phyloP scores from a whole-genome alignment of 2,888 invertebrate species.

The Antitype chi region DNA sequence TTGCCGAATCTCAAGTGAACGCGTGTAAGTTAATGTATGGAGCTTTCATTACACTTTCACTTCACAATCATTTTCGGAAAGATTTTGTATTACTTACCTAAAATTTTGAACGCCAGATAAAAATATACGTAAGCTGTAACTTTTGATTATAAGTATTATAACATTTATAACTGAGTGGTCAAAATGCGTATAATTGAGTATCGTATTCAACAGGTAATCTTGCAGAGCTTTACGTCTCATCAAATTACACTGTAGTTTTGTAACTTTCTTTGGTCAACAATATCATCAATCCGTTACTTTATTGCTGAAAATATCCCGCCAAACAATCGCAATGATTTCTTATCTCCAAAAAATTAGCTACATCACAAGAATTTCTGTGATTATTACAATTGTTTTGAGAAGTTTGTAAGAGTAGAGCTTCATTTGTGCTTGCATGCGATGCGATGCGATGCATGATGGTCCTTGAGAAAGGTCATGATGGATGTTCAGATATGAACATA shows the following conservation, averaged over 20 bases:
- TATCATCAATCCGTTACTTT: background rate
- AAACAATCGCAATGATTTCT: background rate
- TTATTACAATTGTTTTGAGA: background rate
- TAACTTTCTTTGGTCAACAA: background rate
- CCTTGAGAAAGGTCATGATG: background rate
- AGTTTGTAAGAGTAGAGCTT: background rate
- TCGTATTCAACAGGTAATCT: background rate
- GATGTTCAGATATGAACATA: background rate
- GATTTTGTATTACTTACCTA: constrained; percentile 18
- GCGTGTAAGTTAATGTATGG: constrained; percentile 8
- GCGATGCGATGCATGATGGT: background rate
- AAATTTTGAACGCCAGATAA: constrained; percentile 20
- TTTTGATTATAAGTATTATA: too few relatives aligned
- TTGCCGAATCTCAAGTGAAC: constrained; percentile 11
- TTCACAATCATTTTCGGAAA: constrained; percentile 33
- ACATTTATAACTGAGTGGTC: background rate
- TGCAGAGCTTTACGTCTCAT: background rate
- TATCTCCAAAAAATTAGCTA: background rate
- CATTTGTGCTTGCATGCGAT: background rate
- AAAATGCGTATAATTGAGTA: constrained; percentile 15
- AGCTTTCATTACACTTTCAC: constrained; percentile 55
- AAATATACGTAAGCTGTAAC: background rate
- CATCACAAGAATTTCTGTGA: background rate
- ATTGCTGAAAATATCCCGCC: background rate
- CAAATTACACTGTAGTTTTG: background rate